phyloP scores from a whole-genome alignment of 2,113 vertebrate species.

The Misgurnus mizolepis region DNA sequence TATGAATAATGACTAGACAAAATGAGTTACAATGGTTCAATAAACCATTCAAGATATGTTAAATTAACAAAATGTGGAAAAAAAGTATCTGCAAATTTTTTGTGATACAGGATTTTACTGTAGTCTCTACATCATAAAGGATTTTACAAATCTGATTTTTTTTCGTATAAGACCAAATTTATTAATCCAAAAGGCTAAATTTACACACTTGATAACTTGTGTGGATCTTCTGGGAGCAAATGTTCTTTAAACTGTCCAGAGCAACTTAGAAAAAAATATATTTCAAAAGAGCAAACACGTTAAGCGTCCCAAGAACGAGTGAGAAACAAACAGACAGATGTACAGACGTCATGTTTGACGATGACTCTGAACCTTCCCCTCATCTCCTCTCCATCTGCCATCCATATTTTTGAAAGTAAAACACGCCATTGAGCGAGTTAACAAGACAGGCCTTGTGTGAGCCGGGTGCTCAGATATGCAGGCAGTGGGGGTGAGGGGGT shows the following conservation, averaged over 20 bases:
- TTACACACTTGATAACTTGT: background rate
- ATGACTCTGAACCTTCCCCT: constrained; percentile 37
- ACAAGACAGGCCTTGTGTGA: constrained; percentile 63
- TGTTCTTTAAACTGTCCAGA: background rate
- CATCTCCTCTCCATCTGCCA: constrained; percentile 50
- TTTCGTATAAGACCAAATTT: too few relatives aligned
- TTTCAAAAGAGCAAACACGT: constrained; percentile 37
- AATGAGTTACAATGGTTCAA: too few relatives aligned
- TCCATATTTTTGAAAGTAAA: constrained; percentile 58
- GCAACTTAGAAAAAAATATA: constrained; percentile 41
- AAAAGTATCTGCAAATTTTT: too few relatives aligned
- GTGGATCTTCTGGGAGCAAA: background rate
- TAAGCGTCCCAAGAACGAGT: background rate
- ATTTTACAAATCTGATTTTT: too few relatives aligned
- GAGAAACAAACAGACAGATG: constrained; percentile 45
- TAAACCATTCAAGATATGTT: too few relatives aligned
- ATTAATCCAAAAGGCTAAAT: too few relatives aligned
- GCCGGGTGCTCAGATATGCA: constrained; percentile 49
- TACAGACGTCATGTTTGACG: constrained; percentile 37
- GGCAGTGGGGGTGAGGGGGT: constrained; percentile 41
- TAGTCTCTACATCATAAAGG: too few relatives aligned
- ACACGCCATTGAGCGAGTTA: constrained; percentile 52
- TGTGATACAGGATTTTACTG: too few relatives aligned
- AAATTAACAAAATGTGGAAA: too few relatives aligned
- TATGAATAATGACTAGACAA: too few relatives aligned